Base-by-base conservation (phyloP, 1,140 invertebrate genomes). In the Drosophila mayri region DNA sequence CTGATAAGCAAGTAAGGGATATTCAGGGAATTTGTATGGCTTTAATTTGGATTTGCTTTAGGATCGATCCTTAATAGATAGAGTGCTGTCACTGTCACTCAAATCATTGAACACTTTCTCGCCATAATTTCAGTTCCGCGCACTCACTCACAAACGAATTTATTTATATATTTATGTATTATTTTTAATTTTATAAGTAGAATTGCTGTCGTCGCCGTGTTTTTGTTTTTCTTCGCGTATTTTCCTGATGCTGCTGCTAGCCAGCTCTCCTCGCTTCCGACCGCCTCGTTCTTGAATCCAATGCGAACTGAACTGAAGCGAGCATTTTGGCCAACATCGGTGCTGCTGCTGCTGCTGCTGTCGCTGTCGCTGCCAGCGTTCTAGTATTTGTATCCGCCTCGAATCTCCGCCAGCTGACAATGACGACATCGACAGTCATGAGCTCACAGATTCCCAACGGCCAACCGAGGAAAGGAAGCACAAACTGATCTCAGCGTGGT, bases 401-500 rank as follows among this genome's bases (percentile, higher is more conserved):
- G 66, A 81, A 46, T 50, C 49, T 75, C 46, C 60, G 47, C 22
- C 66, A 46, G 62, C 73, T 55, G 58, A 78, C 82, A 54, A 75
- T 86, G 82, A 86, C 82, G 82, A 86, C 82, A 86, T 59, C 77
- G 67, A 47, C 64, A 66, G 58, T 73, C 75, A 76, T 86, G 82
- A 86, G 78, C 82, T 86, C 82, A 86, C 65, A 38, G 22, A 40
- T 35, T 46, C 35, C 28, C 38, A 50, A 8, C 35, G 46, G 59
- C 32, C 30, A 22, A n/a, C 47, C 49, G 22, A 47, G 18, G 52
- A 68, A 46, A 66, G 47, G 25, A 43, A 47, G 32, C 37, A 25
- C 58, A 12, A 40, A 41, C 40, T 40, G 67, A 71, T 71, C 67
- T 58, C 67, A 57, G 35, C 64, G n/a, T n/a, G 32, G 20, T 37